Evolutionary conservation across 2,888 invertebrate genomes (phyloP).

Genomic region (Bhutanitis thaidina): DNA sequence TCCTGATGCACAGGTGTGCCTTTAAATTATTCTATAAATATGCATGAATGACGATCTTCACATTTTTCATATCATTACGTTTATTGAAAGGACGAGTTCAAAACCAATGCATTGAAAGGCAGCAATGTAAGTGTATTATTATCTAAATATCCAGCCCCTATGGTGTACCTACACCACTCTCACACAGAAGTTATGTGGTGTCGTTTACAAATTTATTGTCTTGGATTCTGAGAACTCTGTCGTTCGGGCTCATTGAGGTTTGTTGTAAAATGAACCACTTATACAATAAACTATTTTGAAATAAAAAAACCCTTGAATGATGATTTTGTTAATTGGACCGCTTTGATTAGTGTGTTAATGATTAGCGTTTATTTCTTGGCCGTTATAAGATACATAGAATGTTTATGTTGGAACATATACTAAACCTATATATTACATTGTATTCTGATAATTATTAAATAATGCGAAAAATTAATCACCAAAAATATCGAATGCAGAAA

Average conservation of each 20-base stretch:
- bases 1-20: constrained; percentile 57
- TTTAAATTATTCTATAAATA: constrained; percentile 29
- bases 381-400: no score
- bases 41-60: constrained; percentile 21
- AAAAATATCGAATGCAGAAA: no score
- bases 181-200: constrained; percentile 74
- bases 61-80: constrained; percentile 22
- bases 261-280: constrained; percentile 57
- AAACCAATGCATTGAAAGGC: not conserved
- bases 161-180: constrained; percentile 28
- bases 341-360: constrained; percentile 4
- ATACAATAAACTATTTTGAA: constrained; percentile 51
- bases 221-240: constrained; percentile 62
- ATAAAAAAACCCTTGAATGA: constrained; percentile 19
- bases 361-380: not conserved
- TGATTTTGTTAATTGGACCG: constrained; percentile 20
- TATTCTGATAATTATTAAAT: no score
- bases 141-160: constrained; percentile 5
- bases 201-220: constrained; percentile 73
- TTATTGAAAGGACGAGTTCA: not conserved
- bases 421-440: no score
- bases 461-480: no score
- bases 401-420: no score
- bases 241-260: constrained; percentile 59
- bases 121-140: constrained; percentile 31